Conservation (phyloP, 2,888 invertebrate species). For the Cheilosia soror region DNA sequence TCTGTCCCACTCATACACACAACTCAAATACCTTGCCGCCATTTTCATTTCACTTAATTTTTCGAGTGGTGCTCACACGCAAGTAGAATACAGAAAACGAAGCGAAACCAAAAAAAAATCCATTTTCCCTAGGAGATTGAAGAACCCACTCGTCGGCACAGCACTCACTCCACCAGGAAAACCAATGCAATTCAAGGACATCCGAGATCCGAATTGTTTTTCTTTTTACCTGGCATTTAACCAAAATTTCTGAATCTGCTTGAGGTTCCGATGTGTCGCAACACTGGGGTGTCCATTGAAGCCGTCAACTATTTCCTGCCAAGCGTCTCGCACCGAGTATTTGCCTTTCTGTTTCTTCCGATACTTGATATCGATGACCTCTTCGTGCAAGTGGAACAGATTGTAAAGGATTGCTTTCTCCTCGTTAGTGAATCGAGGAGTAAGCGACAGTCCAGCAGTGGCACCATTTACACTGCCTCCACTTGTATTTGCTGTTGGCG, state of each 20-base stretch:
- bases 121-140: slow-evolving; percentile 6
- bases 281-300: slow-evolving; percentile 82
- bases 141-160: too few relatives aligned
- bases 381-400: slow-evolving; percentile 81
- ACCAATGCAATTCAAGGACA: not conserved
- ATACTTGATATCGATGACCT: slow-evolving; percentile 83
- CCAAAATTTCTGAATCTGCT: slow-evolving; percentile 84
- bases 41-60: slow-evolving; percentile 72
- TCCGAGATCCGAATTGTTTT: too few relatives aligned
- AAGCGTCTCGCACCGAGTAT: slow-evolving; percentile 82
- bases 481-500: slow-evolving; percentile 48
- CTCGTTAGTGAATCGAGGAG: slow-evolving; percentile 82
- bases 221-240: slow-evolving; percentile 81
- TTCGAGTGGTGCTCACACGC: slow-evolving; percentile 63
- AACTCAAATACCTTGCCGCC: slow-evolving; percentile 68
- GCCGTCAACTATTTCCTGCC: slow-evolving; percentile 82
- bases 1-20: slow-evolving; percentile 33
- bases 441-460: slow-evolving; percentile 77
- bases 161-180: slow-evolving; percentile 50
- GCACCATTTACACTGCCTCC: slow-evolving; percentile 51
- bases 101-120: not conserved
- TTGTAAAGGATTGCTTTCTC: slow-evolving; percentile 82
- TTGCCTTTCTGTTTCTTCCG: slow-evolving; percentile 82
- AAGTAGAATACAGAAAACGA: slow-evolving; percentile 9
- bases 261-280: slow-evolving; percentile 81